Evolutionary conservation across 2,888 invertebrate species (phyloP).

Genomic region (Suillia variegata): DNA sequence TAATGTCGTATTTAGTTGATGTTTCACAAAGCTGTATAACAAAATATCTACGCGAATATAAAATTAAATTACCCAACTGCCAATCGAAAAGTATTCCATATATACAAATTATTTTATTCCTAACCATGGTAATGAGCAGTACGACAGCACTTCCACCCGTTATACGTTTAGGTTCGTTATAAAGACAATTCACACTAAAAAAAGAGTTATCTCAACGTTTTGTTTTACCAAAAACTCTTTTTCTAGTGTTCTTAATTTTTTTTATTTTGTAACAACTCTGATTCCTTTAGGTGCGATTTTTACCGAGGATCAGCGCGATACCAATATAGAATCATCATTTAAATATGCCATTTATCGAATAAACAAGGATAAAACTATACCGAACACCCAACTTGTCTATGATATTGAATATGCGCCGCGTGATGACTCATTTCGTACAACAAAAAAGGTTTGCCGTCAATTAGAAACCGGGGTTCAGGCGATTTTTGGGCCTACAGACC

Average conservation of each 20-base stretch:
- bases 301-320: slow-evolving; percentile 86
- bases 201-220: background rate
- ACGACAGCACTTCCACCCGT: slow-evolving; percentile 69
- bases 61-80: too few species aligned
- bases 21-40: background rate
- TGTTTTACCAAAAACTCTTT: too few species aligned
- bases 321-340: slow-evolving; percentile 87
- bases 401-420: slow-evolving; percentile 89
- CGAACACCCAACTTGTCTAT: slow-evolving; percentile 88
- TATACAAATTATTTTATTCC: background rate
- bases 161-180: slow-evolving; percentile 68
- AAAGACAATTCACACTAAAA: background rate
- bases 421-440: slow-evolving; percentile 89
- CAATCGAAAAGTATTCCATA: too few species aligned
- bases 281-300: slow-evolving; percentile 80
- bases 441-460: slow-evolving; percentile 74
- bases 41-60: background rate
- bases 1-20: background rate
- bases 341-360: slow-evolving; percentile 94
- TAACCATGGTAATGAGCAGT: slow-evolving; percentile 46
- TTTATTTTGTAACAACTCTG: background rate
- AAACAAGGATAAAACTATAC: slow-evolving; percentile 82
- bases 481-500: slow-evolving; percentile 77
- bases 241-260: background rate
- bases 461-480: slow-evolving; percentile 80